Evolutionary conservation across 1,140 invertebrate genomes (phyloP).

Genomic region (Ceratoteleas bidentatus): DNA sequence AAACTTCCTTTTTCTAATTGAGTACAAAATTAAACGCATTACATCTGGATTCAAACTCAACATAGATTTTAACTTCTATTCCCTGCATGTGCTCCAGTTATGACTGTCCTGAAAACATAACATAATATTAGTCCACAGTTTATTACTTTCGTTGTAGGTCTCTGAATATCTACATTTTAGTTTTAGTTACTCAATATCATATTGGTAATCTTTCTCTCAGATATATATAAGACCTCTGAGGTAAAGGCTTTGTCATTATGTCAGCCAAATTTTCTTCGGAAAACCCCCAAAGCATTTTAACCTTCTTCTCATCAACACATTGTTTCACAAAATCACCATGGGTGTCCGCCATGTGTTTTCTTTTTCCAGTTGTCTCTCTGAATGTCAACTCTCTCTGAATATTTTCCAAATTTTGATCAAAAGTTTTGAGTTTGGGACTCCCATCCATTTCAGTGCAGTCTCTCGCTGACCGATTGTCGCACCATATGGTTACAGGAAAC

Average conservation of each 20-base stretch:
- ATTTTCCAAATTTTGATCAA: conserved; percentile 1
- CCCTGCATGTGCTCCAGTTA: conserved; percentile 2
- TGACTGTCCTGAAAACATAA: not conserved
- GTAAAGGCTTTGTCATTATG: conserved; percentile 13
- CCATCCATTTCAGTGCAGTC: conserved; percentile 11
- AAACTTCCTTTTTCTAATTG: not conserved
- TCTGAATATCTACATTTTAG: conserved; percentile 3
- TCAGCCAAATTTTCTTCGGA: not conserved
- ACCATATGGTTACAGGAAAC: conserved; percentile 3
- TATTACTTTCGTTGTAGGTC: not conserved
- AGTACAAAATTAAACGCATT: not conserved
- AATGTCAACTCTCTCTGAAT: not conserved
- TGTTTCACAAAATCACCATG: conserved; percentile 4
- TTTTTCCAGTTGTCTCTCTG: not conserved
- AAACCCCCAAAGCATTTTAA: not conserved
- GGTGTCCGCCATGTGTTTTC: conserved; percentile 11
- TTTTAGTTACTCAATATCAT: not conserved
- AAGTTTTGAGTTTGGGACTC: conserved; percentile 3
- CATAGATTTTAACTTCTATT: not conserved
- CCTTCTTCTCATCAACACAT: conserved; percentile 5
- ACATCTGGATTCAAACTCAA: not conserved
- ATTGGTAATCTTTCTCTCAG: conserved; percentile 4
- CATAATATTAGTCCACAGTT: not conserved
- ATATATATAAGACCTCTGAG: conserved; percentile 6
- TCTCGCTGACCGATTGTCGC: conserved; percentile 9